These are phyloP conservation scores for Aricia agestis DNA, from an alignment of 1,140 invertebrate species.

Conservation along the genomic window DNA sequence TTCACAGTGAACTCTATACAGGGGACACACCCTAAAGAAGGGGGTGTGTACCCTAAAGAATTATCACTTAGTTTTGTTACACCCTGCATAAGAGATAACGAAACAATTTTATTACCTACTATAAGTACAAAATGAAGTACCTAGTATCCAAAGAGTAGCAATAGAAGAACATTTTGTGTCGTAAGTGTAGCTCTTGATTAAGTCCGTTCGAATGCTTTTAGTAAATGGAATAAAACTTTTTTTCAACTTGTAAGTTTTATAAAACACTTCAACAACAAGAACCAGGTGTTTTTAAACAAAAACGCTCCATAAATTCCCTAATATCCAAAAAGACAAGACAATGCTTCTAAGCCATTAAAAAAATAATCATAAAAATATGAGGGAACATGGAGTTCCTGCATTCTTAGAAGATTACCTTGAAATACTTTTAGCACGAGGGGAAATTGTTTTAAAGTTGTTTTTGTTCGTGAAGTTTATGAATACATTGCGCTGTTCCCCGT, in stretches of 20 bases:
- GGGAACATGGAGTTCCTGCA: constrained; percentile 60
- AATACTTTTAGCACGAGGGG: constrained; percentile 57
- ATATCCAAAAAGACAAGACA: constrained; percentile 20
- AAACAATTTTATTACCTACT: too few species aligned
- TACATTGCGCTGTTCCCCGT: constrained; percentile 19
- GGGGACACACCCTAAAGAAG: too few species aligned
- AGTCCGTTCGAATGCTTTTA: background rate
- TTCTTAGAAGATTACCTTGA: constrained; percentile 66
- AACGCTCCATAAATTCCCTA: constrained; percentile 25
- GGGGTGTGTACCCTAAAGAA: too few species aligned
- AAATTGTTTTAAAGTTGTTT: constrained; percentile 59
- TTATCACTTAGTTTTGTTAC: too few species aligned
- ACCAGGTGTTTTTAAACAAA: constrained; percentile 20
- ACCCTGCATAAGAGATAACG: too few species aligned
- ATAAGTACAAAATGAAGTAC: too few species aligned
- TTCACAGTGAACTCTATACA: too few species aligned
- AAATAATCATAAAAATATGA: constrained; percentile 43
- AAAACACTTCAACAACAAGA: background rate
- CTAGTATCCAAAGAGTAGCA: too few species aligned
- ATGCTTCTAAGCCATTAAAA: constrained; percentile 16
- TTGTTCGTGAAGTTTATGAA: constrained; percentile 48
- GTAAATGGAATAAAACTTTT: background rate
- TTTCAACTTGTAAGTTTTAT: background rate
- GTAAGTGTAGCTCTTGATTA: too few species aligned
- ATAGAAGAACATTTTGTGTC: too few species aligned